Evolutionary conservation across 1,140 invertebrate species (phyloP).

Genomic region (Danaus plexippus): DNA sequence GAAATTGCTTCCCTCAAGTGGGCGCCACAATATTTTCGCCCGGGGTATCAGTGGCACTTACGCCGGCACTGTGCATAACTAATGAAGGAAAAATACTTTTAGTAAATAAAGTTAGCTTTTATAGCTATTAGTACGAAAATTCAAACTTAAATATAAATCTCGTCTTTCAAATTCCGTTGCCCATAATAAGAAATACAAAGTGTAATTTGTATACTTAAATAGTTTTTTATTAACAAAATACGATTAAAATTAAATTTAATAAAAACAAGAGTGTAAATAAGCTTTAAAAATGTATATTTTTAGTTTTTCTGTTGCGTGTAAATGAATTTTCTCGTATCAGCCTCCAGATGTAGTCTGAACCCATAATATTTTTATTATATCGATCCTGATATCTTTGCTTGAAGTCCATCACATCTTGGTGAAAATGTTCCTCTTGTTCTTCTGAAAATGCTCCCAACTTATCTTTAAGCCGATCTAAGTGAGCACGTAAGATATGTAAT

Average conservation of each 20-base stretch:
- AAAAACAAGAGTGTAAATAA: conserved; percentile 9
- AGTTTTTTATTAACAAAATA: conserved; percentile 7
- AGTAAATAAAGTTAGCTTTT: conserved; percentile 23
- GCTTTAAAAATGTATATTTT: conserved; percentile 20
- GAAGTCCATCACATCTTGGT: conserved; percentile 50
- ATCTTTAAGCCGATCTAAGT: conserved; percentile 46
- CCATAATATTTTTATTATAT: conserved; percentile 40
- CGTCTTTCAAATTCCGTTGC: conserved; percentile 2
- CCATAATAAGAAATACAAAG: no score
- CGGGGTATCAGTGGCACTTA: no score
- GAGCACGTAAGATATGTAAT: conserved; percentile 29
- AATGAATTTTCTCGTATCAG: conserved; percentile 18
- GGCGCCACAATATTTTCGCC: no score
- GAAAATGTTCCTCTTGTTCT: conserved; percentile 34
- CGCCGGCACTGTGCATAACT: no score
- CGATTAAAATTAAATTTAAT: conserved; percentile 3
- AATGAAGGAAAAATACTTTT: conserved; percentile 23
- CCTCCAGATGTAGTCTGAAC: conserved; percentile 26
- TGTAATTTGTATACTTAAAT: conserved; percentile 8
- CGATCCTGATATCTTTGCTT: conserved; percentile 28
- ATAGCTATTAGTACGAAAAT: conserved; percentile 18
- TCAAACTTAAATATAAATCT: conserved; percentile 16
- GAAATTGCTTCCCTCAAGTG: no score
- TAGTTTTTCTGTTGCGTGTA: conserved; percentile 17
- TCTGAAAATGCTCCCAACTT: conserved; percentile 46